Base-by-base conservation (phyloP, 2,113 vertebrate genomes). In the Xiphophorus hellerii region DNA sequence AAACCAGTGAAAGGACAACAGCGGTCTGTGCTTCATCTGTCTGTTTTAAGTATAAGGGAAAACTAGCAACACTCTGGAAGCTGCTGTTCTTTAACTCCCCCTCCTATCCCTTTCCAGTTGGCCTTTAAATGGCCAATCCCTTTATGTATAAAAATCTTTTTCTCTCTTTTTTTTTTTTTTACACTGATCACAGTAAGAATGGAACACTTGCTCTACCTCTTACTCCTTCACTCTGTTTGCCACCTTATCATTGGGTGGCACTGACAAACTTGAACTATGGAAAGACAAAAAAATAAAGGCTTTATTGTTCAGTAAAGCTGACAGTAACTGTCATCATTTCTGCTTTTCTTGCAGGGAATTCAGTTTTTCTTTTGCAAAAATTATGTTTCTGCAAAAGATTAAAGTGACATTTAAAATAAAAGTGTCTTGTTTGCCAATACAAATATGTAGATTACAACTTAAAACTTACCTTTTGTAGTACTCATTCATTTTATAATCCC, bases 151-250 rank as follows among this genome's bases (percentile, higher is more conserved):
- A 86, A 88, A 83, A 37, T 42, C 39, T 42, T 42, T 15, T 66
- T 81, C 51, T 77, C 71, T 81, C 86, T 92, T 84, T 67, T 86
- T 92, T 86, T 87, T 74, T 69, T 84, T 89, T 92, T 86, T 87
- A 82, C 81, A 54, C 86, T 78, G 78, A 80, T 91, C 83, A 90
- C 90, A 86, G 88, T 82, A 84, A 92, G 90, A 91, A 90, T 89
- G 90, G 93, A 92, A 92, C 89, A 90, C 90, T 90, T 91, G 90
- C 90, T 93, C 93, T 94, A 94, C 92, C 93, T 92, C 93, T 90
- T 92, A 89, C 85, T 92, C 86, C 88, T 92, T 92, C 89, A 89
- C 90, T 93, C 89, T 89, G 73, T 87, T 88, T 73, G 69, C 84
- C 92, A 85, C 92, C 91, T 81, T 69, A 78, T 91, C 80, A 84